Conservation (phyloP, 2,797 vertebrate genomes). For the Forpus xanthops region DNA sequence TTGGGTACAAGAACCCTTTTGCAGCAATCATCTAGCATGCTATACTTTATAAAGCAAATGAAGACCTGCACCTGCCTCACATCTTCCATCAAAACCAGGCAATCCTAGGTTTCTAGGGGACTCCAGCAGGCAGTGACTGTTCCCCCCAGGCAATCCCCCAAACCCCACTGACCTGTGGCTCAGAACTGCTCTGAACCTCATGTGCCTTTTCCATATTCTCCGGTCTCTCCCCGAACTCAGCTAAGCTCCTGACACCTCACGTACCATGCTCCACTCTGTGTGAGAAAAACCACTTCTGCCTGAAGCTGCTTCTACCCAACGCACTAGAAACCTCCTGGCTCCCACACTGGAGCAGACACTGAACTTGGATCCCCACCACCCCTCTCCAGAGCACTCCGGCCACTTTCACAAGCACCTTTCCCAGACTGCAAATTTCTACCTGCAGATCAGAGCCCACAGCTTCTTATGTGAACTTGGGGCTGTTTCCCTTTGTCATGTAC, state of each 20-base stretch:
- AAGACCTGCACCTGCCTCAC: not conserved
- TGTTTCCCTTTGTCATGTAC: not conserved
- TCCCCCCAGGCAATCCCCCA: not conserved
- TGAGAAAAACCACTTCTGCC: not conserved
- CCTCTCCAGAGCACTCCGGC: not conserved
- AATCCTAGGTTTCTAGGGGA: not conserved
- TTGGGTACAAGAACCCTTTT: not conserved
- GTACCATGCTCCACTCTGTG: not conserved
- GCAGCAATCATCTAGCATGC: not conserved
- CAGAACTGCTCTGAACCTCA: not conserved
- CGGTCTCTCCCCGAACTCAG: not conserved
- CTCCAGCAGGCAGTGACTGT: not conserved
- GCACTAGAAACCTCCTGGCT: not conserved
- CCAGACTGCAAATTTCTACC: not conserved
- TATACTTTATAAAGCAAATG: not conserved
- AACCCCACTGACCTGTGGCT: not conserved
- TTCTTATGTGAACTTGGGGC: not conserved
- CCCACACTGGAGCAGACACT: not conserved
- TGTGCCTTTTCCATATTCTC: not conserved
- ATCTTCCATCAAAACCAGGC: not conserved
- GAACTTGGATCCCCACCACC: not conserved
- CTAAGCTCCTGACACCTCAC: not conserved
- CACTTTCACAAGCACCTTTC: not conserved
- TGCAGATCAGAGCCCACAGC: not conserved
- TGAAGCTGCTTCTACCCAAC: not conserved